Base-by-base conservation (phyloP, 2,113 vertebrate genomes). In the Dendrocopos noguchii region DNA sequence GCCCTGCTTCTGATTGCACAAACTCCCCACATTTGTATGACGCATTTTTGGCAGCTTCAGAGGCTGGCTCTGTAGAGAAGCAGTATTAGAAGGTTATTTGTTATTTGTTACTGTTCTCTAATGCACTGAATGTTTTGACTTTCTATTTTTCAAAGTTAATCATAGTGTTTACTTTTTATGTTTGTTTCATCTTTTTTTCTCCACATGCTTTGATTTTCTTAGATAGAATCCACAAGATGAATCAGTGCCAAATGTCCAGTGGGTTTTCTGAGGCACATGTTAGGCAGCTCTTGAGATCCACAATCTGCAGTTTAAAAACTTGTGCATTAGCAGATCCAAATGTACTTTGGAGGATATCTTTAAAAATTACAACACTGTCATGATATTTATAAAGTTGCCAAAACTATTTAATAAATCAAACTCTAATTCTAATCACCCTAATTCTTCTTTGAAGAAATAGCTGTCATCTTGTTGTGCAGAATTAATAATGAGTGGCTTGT, bases 31-130 rank as follows among this genome's bases (percentile, higher is more conserved):
- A 27, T 46, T n/a, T 63, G 13, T 87, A 31, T 16, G 7, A 80
- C 87, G 34, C 64, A 29, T 92, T 91, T 92, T 82, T 93, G 89
- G 87, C 87, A 87, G 44, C 27, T 53, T 56, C 56, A 74, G 28
- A 66, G 74, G 42, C 44, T 96, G 92, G 75, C 81, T 89, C 53
- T 70, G 44, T 74, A 64, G 72, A 71, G 36, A 75, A 80, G 73
- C 83, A 83, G 87, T 67, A 67, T 85, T 80, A 83, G 75, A 76
- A 89, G 89, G 76, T 65, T 96, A 96, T 91, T 94, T 96, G 60
- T 94, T 87, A 96, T 95, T 95, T 93, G 81, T 94, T 96, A 75
- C 84, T 93, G 53, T 66, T 91, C 72, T 87, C 79, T 94, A 92
- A 94, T 92, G 89, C 57, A 78, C 84, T 87, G 76, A 95, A 64